phyloP scores from a whole-genome alignment of 2,113 vertebrate species.

The Trogon melanurus region DNA sequence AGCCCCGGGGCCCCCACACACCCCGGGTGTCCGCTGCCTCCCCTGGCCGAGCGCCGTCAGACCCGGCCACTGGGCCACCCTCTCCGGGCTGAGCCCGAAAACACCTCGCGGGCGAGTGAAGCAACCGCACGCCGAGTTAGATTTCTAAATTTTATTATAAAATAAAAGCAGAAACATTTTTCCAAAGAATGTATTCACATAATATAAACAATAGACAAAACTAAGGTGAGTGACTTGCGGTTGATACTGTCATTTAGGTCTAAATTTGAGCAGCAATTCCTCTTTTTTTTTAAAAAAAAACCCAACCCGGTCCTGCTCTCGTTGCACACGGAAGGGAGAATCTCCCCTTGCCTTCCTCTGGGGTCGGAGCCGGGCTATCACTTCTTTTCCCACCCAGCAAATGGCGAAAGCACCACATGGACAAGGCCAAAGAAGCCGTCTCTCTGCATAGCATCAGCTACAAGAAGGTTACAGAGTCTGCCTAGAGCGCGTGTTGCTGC shows the following conservation, averaged over 20 bases:
- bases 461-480: slow-evolving; percentile 48
- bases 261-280: slow-evolving; percentile 55
- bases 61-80: no score
- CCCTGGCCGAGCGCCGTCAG: background rate
- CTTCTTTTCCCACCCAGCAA: slow-evolving; percentile 28
- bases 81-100: background rate
- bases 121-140: background rate
- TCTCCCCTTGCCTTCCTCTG: background rate
- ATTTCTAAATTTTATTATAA: slow-evolving; percentile 88
- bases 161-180: slow-evolving; percentile 87
- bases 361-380: background rate
- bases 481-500: slow-evolving; percentile 52
- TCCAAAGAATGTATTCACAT: slow-evolving; percentile 82
- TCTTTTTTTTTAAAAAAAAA: background rate
- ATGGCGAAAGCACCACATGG: slow-evolving; percentile 48
- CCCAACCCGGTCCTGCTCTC: background rate
- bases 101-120: background rate
- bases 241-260: slow-evolving; percentile 47
- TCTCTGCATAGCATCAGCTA: slow-evolving; percentile 65
- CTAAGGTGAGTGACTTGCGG: slow-evolving; percentile 58
- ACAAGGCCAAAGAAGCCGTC: slow-evolving; percentile 42
- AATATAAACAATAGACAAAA: slow-evolving; percentile 78
- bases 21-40: rapidly evolving
- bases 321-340: background rate
- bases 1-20: no score